Evolutionary conservation across 2,888 invertebrate species (phyloP).

Genomic region (Hipparchia sbordonii): DNA sequence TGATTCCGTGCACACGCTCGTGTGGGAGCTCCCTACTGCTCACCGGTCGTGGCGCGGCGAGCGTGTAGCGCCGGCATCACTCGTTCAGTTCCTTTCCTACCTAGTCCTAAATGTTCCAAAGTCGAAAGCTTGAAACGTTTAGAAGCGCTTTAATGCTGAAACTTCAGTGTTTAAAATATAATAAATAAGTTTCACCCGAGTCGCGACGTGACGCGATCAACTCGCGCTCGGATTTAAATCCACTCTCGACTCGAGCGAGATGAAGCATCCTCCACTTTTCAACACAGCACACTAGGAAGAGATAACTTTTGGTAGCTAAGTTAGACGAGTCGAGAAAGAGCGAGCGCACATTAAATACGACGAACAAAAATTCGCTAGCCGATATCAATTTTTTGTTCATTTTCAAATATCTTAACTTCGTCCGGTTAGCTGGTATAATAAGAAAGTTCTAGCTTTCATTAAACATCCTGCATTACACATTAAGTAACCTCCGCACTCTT

Average conservation of each 20-base stretch:
- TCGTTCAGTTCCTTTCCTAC: background rate
- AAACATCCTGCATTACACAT: no score
- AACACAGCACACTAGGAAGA: background rate
- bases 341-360: background rate
- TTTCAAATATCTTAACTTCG: no score
- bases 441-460: no score
- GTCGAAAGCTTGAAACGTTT: background rate
- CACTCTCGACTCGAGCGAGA: background rate
- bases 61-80: no score
- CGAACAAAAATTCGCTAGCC: no score
- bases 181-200: background rate
- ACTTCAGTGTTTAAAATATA: background rate
- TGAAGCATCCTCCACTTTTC: background rate
- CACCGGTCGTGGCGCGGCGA: no score
- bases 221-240: background rate
- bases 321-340: background rate
- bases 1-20: no score
- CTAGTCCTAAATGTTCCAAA: background rate
- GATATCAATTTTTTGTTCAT: no score
- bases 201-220: background rate
- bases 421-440: no score
- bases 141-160: background rate
- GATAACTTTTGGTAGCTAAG: slow-evolving; percentile 1
- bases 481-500: no score
- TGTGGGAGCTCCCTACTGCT: no score